Evolutionary conservation across 2,113 vertebrate genomes (phyloP).

Genomic region (Callionymus lyra): DNA sequence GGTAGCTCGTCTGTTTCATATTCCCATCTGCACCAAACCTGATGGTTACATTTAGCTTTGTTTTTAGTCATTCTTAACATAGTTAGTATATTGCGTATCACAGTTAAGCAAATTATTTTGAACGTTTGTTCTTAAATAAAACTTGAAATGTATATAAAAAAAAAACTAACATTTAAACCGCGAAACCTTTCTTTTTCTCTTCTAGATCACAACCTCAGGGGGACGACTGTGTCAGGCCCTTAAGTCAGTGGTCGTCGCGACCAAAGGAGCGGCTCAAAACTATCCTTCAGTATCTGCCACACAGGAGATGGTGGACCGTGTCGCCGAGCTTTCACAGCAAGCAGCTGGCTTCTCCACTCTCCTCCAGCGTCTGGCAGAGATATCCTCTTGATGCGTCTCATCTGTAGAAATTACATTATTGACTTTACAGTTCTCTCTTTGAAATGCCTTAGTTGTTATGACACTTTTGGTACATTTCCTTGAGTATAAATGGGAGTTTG

Average conservation of each 20-base stretch:
- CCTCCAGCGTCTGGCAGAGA: conserved; percentile 70
- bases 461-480: conserved; percentile 16
- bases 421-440: conserved; percentile 19
- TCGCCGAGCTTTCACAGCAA: conserved; percentile 75
- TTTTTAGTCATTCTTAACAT: no score
- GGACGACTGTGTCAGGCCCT: conserved; percentile 76
- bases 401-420: conserved; percentile 30
- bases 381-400: conserved; percentile 57
- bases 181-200: background rate
- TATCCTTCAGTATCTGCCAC: conserved; percentile 76
- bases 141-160: no score
- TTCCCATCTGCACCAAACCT: no score
- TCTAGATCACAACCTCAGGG: conserved; percentile 73
- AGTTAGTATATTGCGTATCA: no score
- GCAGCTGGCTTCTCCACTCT: conserved; percentile 78
- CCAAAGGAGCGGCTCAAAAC: conserved; percentile 79
- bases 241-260: conserved; percentile 76
- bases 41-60: no score
- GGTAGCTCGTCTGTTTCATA: conserved; percentile 23
- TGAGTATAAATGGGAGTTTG: background rate
- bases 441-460: conserved; percentile 61
- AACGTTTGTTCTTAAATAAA: no score
- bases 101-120: no score
- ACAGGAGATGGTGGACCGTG: conserved; percentile 77
- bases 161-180: no score